These are phyloP conservation scores for Crematogaster levior DNA, from an alignment of 2,888 invertebrate genomes.

Conservation along the genomic window DNA sequence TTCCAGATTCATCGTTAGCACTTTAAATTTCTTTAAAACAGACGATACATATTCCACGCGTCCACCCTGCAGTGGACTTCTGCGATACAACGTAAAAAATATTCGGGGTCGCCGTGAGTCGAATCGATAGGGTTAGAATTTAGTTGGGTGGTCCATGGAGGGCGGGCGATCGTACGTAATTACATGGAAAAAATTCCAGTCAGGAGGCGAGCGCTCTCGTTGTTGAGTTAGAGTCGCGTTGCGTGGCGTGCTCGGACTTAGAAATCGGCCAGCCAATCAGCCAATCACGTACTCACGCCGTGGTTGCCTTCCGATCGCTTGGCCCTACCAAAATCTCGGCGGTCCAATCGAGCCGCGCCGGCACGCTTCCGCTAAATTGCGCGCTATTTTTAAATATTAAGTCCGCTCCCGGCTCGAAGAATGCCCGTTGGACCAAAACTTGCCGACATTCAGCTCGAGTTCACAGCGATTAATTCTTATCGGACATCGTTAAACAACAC, in stretches of 20 bases:
- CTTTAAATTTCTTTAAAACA: neutral
- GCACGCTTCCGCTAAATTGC: constrained; percentile 72
- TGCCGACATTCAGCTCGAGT: constrained; percentile 30
- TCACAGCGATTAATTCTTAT: constrained; percentile 36
- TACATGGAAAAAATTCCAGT: constrained; percentile 83
- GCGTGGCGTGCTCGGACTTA: constrained; percentile 79
- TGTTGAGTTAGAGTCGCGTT: constrained; percentile 80
- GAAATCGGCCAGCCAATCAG: constrained; percentile 76
- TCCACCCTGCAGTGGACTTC: constrained; percentile 9
- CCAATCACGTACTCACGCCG: constrained; percentile 74
- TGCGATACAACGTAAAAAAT: constrained; percentile 40
- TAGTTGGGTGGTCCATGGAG: constrained; percentile 43
- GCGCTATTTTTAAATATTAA: constrained; percentile 73
- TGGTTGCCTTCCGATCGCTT: constrained; percentile 60
- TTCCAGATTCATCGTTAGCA: neutral
- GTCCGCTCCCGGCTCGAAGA: constrained; percentile 12
- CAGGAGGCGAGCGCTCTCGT: constrained; percentile 77
- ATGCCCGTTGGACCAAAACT: constrained; percentile 42
- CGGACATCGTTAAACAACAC: constrained; percentile 48
- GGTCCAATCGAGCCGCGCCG: constrained; percentile 72
- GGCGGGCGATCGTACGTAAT: constrained; percentile 73
- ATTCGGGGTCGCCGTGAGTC: constrained; percentile 32
- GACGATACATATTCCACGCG: constrained; percentile 10
- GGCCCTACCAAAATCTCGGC: constrained; percentile 69
- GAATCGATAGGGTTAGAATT: constrained; percentile 52